Percentiles rank a stretch among this genome's conserved stretches.
Conservation (phyloP, 2,888 invertebrate species). For the Pharmacophagus antenor region DNA sequence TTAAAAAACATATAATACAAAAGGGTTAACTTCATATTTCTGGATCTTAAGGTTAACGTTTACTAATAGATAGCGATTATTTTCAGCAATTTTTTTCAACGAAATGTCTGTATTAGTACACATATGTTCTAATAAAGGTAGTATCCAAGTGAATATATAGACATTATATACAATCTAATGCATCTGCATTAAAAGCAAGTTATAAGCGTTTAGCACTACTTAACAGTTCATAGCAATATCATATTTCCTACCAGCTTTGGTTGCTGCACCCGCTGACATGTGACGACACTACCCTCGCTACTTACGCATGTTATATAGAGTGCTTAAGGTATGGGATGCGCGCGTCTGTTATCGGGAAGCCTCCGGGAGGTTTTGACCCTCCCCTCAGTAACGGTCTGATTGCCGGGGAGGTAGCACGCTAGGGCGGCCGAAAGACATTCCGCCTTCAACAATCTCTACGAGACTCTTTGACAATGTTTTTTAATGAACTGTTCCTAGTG, state of each 20-base stretch:
- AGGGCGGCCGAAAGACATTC: constrained; percentile 45
- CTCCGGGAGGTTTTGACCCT: constrained; percentile 54
- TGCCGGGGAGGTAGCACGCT: constrained; percentile 53
- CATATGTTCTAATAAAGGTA: too few relatives aligned
- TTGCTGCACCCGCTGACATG: constrained; percentile 56
- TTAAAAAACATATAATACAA: too few relatives aligned
- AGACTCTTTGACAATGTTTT: constrained; percentile 41
- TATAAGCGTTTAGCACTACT: neutral
- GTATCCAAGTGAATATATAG: too few relatives aligned
- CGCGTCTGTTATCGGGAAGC: constrained; percentile 61
- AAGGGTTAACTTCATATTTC: too few relatives aligned
- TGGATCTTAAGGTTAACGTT: too few relatives aligned
- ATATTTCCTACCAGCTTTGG: constrained; percentile 51
- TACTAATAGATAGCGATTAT: too few relatives aligned
- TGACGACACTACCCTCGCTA: constrained; percentile 46
- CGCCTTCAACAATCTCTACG: constrained; percentile 44
- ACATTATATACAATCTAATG: too few relatives aligned
- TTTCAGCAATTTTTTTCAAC: too few relatives aligned
- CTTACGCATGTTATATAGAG: constrained; percentile 48
- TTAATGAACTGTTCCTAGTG: constrained; percentile 40
- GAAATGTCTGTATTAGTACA: too few relatives aligned
- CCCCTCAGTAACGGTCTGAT: constrained; percentile 66
- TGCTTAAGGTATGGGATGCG: constrained; percentile 68
- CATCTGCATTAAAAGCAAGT: neutral
- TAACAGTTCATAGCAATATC: constrained; percentile 20